Conservation (phyloP, 2,797 vertebrate genomes). For the Anguilla pacifica region DNA sequence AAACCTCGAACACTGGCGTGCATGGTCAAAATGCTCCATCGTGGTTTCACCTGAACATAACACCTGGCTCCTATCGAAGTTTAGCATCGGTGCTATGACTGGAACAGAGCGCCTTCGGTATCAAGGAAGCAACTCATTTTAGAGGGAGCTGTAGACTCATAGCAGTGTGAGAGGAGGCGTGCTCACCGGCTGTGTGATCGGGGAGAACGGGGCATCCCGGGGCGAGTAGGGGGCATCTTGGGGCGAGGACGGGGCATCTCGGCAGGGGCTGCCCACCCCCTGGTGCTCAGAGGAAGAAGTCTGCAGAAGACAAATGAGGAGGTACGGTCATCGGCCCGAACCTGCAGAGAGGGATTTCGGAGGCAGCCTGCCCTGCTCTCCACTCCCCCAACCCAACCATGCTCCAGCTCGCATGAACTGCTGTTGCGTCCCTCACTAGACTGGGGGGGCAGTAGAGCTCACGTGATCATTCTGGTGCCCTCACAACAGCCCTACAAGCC, state of each 20-base stretch:
- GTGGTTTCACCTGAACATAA: not conserved
- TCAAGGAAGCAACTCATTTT: not conserved
- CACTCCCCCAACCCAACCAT: not conserved
- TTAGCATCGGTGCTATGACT: not conserved
- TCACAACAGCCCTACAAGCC: not conserved
- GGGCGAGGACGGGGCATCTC: conserved; percentile 74
- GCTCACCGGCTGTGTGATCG: conserved; percentile 79
- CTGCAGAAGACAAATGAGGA: conserved; percentile 51
- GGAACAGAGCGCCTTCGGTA: not conserved
- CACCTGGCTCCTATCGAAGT: not conserved
- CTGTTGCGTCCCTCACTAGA: not conserved
- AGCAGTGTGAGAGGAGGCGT: not conserved
- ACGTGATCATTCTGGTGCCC: not conserved
- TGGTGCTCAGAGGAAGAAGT: conserved; percentile 13
- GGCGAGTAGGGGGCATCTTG: conserved; percentile 62
- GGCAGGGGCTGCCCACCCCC: conserved; percentile 58
- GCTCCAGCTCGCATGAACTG: not conserved
- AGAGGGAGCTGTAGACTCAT: not conserved
- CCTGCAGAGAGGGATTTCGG: not conserved
- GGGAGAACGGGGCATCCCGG: not conserved
- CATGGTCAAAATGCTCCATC: not conserved
- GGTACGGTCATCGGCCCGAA: not conserved
- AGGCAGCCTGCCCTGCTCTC: not conserved
- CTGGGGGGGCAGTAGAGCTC: not conserved
- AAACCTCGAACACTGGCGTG: not conserved